These are phyloP conservation scores for Rotaria macrura DNA, from an alignment of 2,888 invertebrate species.

Conservation along the genomic window DNA sequence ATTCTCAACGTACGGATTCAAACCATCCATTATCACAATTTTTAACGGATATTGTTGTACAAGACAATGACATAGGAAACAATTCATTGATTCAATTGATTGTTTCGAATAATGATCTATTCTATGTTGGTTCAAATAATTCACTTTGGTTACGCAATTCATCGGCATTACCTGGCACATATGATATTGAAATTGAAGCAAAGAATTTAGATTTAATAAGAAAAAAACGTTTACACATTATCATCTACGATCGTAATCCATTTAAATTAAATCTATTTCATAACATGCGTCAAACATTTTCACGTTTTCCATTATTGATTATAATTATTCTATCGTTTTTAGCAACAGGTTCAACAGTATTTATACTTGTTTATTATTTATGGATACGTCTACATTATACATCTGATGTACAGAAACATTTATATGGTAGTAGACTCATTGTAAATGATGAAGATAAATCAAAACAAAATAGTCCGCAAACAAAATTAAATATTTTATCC, in stretches of 20 bases:
- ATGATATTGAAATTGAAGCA: background rate
- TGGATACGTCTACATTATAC: background rate
- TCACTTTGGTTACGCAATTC: background rate
- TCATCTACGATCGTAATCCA: background rate
- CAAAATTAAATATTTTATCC: background rate
- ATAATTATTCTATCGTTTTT: background rate
- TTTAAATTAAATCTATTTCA: background rate
- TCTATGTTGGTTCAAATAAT: slow-evolving; percentile 10
- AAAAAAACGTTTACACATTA: background rate
- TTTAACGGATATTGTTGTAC: background rate
- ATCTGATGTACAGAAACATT: background rate
- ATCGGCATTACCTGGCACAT: background rate
- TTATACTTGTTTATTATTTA: background rate
- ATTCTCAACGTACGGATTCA: background rate
- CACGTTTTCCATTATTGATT: background rate
- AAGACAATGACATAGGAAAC: background rate
- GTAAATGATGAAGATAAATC: slow-evolving; percentile 11
- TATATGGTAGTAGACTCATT: slow-evolving; percentile 7
- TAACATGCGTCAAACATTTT: background rate
- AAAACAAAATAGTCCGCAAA: background rate
- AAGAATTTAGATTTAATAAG: background rate
- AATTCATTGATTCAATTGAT: background rate
- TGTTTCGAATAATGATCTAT: background rate
- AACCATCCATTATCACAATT: background rate
- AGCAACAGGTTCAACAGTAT: background rate